phyloP scores from a whole-genome alignment of 2,113 vertebrate genomes.

The Brachyistius frenatus region DNA sequence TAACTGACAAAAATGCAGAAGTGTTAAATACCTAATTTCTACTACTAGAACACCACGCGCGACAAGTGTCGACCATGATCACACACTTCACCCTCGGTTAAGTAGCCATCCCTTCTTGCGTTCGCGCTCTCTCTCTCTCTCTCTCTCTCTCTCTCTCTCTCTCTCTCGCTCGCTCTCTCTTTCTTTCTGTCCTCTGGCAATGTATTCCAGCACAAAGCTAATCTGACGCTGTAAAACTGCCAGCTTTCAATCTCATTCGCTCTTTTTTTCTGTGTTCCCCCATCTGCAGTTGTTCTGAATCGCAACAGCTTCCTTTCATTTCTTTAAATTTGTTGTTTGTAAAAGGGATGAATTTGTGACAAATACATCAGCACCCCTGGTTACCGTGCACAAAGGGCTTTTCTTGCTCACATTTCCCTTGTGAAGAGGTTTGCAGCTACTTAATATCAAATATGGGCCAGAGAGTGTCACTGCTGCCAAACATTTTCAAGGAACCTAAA shows the following conservation, averaged over 20 bases:
- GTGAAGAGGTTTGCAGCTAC: not conserved
- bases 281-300: conserved; percentile 22
- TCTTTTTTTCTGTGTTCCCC: conserved; percentile 4
- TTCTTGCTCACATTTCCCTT: no score
- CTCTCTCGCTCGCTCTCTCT: conserved; percentile 29
- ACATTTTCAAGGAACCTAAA: not conserved
- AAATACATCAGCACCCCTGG: not conserved
- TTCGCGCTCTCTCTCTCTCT: conserved; percentile 54
- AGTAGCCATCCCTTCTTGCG: conserved; percentile 52
- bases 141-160: conserved; percentile 44
- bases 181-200: conserved; percentile 60
- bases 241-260: conserved; percentile 37
- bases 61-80: conserved; percentile 32
- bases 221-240: conserved; percentile 68
- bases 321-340: conserved; percentile 3
- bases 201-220: conserved; percentile 65
- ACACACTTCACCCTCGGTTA: conserved; percentile 51
- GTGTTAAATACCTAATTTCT: conserved; percentile 21
- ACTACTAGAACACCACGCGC: conserved; percentile 4
- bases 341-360: conserved; percentile 18
- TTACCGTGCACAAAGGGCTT: not conserved
- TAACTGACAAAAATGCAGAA: conserved; percentile 24
- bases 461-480: no score
- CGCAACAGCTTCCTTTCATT: not conserved
- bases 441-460: no score